Base-by-base conservation (phyloP, 2,888 invertebrate species). In the Amphipoea lucens region DNA sequence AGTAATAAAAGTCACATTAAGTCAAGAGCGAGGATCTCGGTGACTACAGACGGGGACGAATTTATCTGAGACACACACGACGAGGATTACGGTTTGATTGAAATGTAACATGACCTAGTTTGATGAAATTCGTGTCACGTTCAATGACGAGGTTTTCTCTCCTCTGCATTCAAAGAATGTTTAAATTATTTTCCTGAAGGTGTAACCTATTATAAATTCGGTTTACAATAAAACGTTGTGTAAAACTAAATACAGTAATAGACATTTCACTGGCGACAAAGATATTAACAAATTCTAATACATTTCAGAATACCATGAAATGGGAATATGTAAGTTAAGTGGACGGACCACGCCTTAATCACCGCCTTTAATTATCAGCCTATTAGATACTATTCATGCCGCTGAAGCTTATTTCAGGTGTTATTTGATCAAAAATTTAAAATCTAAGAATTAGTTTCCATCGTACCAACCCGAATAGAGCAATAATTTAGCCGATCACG, bases 1-100 rank as follows among this genome's bases (percentile, higher is more conserved):
- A 93, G 95, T 90, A 95, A 96, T 96, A 95, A 96, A 96, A 95
- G 95, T 95, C 95, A 92, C 95, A 95, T 96, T 96, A 96, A 95
- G 94, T 95, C 95, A 92, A 95, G 95, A 95, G 94, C 92, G 90
- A 93, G 91, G 93, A 93, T 91, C 91, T 92, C 89, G 84, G 90
- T 82, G 90, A 88, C 85, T 82, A 83, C 79, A 86, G 90, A 90
- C 88, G 89, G 88, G 89, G 91, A 91, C 92, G 91, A 93, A 93
- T 93, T 93, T 94, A 93, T 94, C 90, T 91, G 90, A 86, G 90
- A 90, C 88, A 90, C 81, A 75, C 80, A 82, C 86, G 81, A 76
- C 62, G 70, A 77, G 66, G 67, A 78, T 66, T 79, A 79, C 23
- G n/a, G 68, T 68, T 75, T 79, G 66, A 85, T 82, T 78, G 72